Percentiles rank a stretch among this genome's conserved stretches.
phyloP scores from a whole-genome alignment of 2,797 vertebrate genomes.

The Eulemur coronatus region DNA sequence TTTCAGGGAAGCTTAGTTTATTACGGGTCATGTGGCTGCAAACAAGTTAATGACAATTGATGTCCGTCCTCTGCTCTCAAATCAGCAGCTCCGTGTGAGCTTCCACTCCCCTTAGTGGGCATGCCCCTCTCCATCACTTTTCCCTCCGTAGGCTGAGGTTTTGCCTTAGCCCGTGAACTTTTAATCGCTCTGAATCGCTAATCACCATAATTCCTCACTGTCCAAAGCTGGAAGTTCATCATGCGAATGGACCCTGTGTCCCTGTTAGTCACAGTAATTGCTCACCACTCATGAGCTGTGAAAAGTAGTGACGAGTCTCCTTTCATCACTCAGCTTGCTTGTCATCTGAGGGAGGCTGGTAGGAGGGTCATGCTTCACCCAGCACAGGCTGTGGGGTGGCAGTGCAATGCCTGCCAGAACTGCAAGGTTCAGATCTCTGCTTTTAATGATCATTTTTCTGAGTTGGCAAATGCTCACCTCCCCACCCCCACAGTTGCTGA shows the following conservation, averaged over 20 bases:
- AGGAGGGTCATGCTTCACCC: not conserved
- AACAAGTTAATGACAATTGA: constrained; percentile 81
- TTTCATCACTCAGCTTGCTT: not conserved
- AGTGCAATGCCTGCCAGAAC: not conserved
- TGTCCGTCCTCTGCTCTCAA: constrained; percentile 60
- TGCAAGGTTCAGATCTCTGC: not conserved
- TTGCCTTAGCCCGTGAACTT: constrained; percentile 75
- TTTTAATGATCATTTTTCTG: not conserved
- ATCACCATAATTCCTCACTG: constrained; percentile 81
- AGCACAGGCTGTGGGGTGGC: not conserved
- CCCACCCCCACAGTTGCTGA: not conserved
- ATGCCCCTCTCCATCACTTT: constrained; percentile 75
- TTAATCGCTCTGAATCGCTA: constrained; percentile 79
- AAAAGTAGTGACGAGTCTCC: not conserved
- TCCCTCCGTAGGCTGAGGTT: constrained; percentile 49
- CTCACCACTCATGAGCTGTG: constrained; percentile 49
- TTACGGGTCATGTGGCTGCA: constrained; percentile 53
- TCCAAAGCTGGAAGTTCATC: constrained; percentile 69
- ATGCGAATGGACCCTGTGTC: constrained; percentile 45
- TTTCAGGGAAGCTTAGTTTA: constrained; percentile 64
- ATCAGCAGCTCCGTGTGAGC: constrained; percentile 62
- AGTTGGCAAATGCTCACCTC: not conserved
- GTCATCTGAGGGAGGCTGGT: not conserved
- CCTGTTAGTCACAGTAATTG: constrained; percentile 75
- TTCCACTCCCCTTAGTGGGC: constrained; percentile 58